Conservation (phyloP, 2,797 vertebrate genomes). For the Sardinella longiceps region DNA sequence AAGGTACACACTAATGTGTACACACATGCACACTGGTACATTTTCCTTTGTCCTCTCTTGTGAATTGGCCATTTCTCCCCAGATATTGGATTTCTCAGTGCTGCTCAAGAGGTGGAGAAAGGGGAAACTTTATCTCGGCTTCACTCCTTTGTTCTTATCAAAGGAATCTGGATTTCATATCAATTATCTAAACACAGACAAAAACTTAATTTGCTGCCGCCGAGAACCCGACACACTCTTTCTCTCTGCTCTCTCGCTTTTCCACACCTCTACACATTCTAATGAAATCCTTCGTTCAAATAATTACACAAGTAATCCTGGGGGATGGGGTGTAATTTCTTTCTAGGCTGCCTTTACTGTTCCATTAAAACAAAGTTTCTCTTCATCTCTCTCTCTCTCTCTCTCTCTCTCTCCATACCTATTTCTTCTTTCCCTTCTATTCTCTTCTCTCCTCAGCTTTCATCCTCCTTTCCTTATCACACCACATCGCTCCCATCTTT, state of each 20-base stretch:
- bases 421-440: slow-evolving; percentile 34
- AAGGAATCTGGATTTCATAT: slow-evolving; percentile 68
- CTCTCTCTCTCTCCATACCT: slow-evolving; percentile 25
- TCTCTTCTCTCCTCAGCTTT: slow-evolving; percentile 25
- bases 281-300: slow-evolving; percentile 77
- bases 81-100: slow-evolving; percentile 10
- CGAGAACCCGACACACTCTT: slow-evolving; percentile 58
- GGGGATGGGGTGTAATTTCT: slow-evolving; percentile 69
- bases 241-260: slow-evolving; percentile 49
- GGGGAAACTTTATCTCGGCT: slow-evolving; percentile 42
- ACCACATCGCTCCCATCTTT: slow-evolving; percentile 40
- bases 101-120: background rate
- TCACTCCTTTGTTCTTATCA: slow-evolving; percentile 63
- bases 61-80: slow-evolving; percentile 14
- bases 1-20: no score
- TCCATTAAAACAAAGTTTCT: slow-evolving; percentile 67
- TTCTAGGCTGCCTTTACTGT: slow-evolving; percentile 66
- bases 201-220: slow-evolving; percentile 69
- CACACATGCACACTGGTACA: background rate
- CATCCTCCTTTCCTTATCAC: slow-evolving; percentile 38
- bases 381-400: slow-evolving; percentile 43
- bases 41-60: slow-evolving; percentile 42
- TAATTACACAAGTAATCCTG: slow-evolving; percentile 81
- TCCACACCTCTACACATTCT: slow-evolving; percentile 74
- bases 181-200: slow-evolving; percentile 65